Conservation (phyloP, 2,113 vertebrate species). For the Emydura subglobosa region DNA sequence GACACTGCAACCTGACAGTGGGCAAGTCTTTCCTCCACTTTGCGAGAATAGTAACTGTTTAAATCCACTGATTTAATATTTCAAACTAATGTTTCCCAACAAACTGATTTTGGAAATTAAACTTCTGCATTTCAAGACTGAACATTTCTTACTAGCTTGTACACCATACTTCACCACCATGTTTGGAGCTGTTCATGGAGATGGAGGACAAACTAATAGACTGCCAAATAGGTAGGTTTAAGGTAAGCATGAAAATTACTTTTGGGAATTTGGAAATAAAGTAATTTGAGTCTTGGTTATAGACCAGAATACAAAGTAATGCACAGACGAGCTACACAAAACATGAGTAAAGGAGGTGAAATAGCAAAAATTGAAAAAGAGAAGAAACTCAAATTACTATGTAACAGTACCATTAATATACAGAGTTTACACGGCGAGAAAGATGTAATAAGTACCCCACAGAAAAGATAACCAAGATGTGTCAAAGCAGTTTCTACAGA, state of each 20-base stretch:
- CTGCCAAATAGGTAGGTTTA: not conserved
- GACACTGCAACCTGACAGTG: not conserved
- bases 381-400: not conserved
- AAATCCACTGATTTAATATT: not conserved
- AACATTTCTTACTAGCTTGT: not conserved
- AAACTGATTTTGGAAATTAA: not conserved
- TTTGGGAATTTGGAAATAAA: not conserved
- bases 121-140: not conserved
- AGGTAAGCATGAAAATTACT: not conserved
- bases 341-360: slow-evolving; percentile 11
- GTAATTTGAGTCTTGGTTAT: not conserved
- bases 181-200: not conserved
- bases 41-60: not conserved
- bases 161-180: not conserved
- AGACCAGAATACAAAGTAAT: not conserved
- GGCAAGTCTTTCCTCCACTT: not conserved
- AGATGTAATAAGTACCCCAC: not conserved
- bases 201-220: not conserved
- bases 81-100: not conserved
- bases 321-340: not conserved
- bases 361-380: not conserved
- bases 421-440: slow-evolving; percentile 11
- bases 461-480: not conserved
- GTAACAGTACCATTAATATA: slow-evolving; percentile 25
- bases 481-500: not conserved